Conservation (phyloP, 1,140 invertebrate species). For the Sminthurinus signatus region DNA sequence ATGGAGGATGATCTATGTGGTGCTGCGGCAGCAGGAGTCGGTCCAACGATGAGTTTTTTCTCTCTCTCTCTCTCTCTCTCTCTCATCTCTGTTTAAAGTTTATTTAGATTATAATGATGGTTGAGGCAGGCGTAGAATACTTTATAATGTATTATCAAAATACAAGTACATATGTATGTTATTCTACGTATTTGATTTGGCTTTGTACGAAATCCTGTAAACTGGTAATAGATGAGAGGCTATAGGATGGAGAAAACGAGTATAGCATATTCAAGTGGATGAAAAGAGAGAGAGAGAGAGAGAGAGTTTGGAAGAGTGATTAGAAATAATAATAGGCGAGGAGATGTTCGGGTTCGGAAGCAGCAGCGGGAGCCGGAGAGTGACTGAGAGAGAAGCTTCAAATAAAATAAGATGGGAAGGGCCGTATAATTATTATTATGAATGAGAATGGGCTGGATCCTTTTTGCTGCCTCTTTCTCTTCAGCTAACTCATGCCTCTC, state of each 20-base stretch:
- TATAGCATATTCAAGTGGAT: constrained; percentile 2
- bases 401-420: constrained; percentile 37
- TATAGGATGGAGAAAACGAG: neutral
- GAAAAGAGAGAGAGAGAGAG: neutral
- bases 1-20: no score
- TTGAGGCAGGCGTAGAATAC: no score
- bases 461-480: constrained; percentile 17
- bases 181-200: no score
- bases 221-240: constrained; percentile 1
- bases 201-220: no score
- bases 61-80: constrained; percentile 5
- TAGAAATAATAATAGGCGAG: constrained; percentile 22
- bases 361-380: constrained; percentile 24
- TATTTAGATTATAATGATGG: no score
- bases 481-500: no score
- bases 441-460: constrained; percentile 31
- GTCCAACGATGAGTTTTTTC: no score
- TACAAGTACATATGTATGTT: no score
- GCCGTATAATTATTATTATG: constrained; percentile 36
- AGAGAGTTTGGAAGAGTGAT: constrained; percentile 15
- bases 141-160: no score
- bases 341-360: constrained; percentile 18
- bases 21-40: no score
- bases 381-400: constrained; percentile 21
- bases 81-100: no score